Evolutionary conservation across 92 coral and sea anemone genomes (phyloP).

Genomic region (Epizoanthus scotinus): DNA sequence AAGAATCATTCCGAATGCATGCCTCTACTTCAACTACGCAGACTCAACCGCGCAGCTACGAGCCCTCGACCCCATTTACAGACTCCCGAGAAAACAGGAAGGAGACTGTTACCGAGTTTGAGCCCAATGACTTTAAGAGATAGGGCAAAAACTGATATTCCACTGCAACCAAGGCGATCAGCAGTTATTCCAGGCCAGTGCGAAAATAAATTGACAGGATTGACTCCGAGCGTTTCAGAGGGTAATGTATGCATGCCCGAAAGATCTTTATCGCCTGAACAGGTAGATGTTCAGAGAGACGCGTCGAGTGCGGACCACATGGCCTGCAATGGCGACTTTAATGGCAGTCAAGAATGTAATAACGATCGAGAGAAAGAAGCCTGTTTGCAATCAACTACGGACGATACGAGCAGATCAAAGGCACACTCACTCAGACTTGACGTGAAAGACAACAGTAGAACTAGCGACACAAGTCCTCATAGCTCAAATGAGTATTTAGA

Average conservation of each 20-base stretch:
- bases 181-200: background rate
- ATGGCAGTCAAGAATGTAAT: background rate
- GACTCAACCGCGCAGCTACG: background rate
- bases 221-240: constrained; percentile 19
- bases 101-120: constrained; percentile 17
- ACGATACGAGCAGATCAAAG: background rate
- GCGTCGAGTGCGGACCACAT: background rate
- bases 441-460: background rate
- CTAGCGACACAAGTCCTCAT: background rate
- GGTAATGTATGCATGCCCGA: background rate
- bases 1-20: constrained; percentile 6
- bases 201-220: background rate
- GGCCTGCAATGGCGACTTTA: constrained; percentile 32
- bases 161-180: constrained; percentile 1
- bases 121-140: background rate
- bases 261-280: background rate
- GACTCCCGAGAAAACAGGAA: constrained; percentile 11
- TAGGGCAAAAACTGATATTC: constrained; percentile 5
- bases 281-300: background rate
- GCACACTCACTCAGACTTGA: constrained; percentile 1
- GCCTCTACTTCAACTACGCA: constrained; percentile 9
- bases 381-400: background rate
- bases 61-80: background rate
- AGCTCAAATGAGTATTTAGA: constrained; percentile 5
- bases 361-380: background rate